Base-by-base conservation (phyloP, 1,140 invertebrate species). In the Drosophila serrata region DNA sequence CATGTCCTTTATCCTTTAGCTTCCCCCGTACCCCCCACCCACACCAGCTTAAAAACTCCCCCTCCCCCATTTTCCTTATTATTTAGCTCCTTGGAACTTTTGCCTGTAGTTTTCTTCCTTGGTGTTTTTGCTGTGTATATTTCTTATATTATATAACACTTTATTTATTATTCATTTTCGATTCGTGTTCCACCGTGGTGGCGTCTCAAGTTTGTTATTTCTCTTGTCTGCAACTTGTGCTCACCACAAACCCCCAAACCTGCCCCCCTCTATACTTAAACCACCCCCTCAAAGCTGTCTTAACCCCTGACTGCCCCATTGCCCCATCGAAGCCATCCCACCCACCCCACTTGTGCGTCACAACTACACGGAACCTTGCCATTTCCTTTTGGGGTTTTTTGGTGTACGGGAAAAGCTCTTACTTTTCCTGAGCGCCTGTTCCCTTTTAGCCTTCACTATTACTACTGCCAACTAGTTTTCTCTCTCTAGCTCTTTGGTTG, bases 101-200 rank as follows among this genome's bases (percentile, higher is more conserved):
- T 45, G 37, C 55, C 55, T 74, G 76, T 80, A 74, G 75, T 82
- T 82, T 75, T 80, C 39, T 37, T 45, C 45, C 64, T 39, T 22
- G 13, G 55, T 6, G 48, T 67, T 69, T 63, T 43, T 72, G 51
- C 57, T 72, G 56, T 74, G 61, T 90, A 81, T 85, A 90, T 90
- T 90, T 90, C 85, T 90, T 90, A 90, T 90, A 90, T 90, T 90
- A 90, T 90, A 90, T 90, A 90, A 90, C 85, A 90, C 85, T 90
- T 90, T 90, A 90, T 90, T 90, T 90, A 90, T 90, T 90, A 90
- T 90, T 90, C 85, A 90, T 90, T 90, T 90, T 90, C 85, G 85
- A 90, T 90, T 90, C 85, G 85, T 90, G 85, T 85, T 90, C 88
- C 82, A 81, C 85, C 65, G 79, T 87, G 49, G 75, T 46, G 46